Evolutionary conservation across 2,888 invertebrate species (phyloP), one percentile per base, ranked within the genome.

Genomic region (Drosophila mettleri): DNA sequence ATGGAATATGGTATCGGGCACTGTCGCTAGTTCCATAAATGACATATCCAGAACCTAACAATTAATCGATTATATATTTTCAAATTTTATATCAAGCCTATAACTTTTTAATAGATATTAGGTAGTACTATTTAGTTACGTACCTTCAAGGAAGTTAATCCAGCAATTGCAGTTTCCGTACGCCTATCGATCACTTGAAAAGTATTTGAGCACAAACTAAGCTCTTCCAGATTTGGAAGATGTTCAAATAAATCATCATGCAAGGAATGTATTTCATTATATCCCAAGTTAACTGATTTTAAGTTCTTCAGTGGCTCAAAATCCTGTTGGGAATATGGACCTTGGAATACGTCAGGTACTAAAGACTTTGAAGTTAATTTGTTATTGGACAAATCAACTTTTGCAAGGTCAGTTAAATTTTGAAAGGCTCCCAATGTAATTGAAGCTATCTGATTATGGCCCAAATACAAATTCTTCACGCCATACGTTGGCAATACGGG

Each of bases 191-290:
- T 93, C 0, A 94, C 93, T 14, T 93, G 93, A 14, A 98, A 93
- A 0, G 95, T 96, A 91, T 98, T 98, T n/a, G 94, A 94, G 69
- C 94, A 94, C 24, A 98, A 92, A 79, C 94, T 94, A 49, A 98
- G 90, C 14, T 94, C 93, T 75, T 95, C 94, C 36, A 98, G 89
- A 49, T 94, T 93, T 0, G 94, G 93, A 4, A 95, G 91, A 87
- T 97, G 97, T 80, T 96, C 95, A 89, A 98, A 97, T 2, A 96
- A 83, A 87, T 96, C 95, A 52, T 93, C 93, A 83, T 96, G 90
- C n/a, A 97, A 90, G 0, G 94, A 94, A 79, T 96, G 95, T 1
- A 97, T 90, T 22, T 93, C 93, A 90, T 98, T 98, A 88, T 94
- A 90, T 0, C 95, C 95, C 66, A 98, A 92, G 84, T 95, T 83